Base-by-base conservation (phyloP, 2,888 invertebrate species). In the Phytoseiulus persimilis region DNA sequence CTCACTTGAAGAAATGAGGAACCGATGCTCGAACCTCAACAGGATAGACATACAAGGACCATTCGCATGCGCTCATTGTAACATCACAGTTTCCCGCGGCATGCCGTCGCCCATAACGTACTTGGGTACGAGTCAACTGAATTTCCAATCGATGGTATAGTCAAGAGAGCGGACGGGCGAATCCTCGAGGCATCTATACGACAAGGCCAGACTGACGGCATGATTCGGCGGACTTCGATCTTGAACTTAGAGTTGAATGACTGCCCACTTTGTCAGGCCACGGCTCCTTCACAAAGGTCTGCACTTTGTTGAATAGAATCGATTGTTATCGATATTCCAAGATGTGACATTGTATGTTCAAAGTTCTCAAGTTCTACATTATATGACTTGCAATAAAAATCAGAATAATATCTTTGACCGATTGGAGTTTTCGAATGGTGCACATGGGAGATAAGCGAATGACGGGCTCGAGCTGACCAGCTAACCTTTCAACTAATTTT, bases 1-100 rank as follows among this genome's bases (percentile, higher is more conserved):
- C 83, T 91, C 91, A n/a, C 83, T 92, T n/a, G 91, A 91, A 23
- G 92, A 92, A 89, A 90, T 92, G 65, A 89, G 91, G 84, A 84
- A 89, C 46, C 83, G 90, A 46, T 90, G 91, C 18, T 90, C 89
- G 32, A 90, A 90, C 83, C 90, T 91, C 28, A 91, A 91, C 90
- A 90, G 91, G 0, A 90, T 91, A 45, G 91, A 91, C 89, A 90
- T 91, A 31, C 90, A 90, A 83, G 91, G 91, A n/a, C 91, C 91
- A 84, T 87, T 87, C n/a, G 87, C 87, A 33, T 87, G 87, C 33
- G 87, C 87, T 33, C 87, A 87, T 31, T 87, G 87, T 32, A 87
- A 87, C 31, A 87, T 87, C 45, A 45, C 32, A n/a, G 31, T 31
- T n/a, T 45, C 87, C 14, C 87, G 87, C n/a, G 87, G 87, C 5